Evolutionary conservation across 2,113 vertebrate genomes (phyloP), one percentile per base, ranked within the genome.

Genomic region (Sapajus apella): DNA sequence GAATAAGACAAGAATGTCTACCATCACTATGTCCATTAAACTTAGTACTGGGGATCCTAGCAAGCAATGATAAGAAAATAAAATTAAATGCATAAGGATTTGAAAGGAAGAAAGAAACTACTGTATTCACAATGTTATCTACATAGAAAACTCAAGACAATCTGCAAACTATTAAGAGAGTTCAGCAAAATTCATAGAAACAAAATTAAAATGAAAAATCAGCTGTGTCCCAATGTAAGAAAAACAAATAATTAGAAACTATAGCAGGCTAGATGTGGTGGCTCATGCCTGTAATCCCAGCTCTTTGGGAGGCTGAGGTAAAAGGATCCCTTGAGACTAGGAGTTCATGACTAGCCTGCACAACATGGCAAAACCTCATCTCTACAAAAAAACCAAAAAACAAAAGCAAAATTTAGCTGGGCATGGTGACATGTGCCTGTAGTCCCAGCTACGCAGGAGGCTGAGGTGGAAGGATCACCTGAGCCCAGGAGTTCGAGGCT

Each of bases 151-250:
- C 58, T 75, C 40, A 91, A 91, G 47, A 79, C 14, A 84, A 85
- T 70, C 72, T 94, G 56, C 37, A 77, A 73, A 80, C 52, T 82
- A 40, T 76, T 90, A 89, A 85, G 35, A 90, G 20, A 73, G n/a
- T 66, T 72, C 12, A 23, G n/a, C 35, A 84, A 90, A 91, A 68
- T 83, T 23, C 61, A 40, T 30, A 90, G 47, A 84, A 58, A 80
- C 35, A 94, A 89, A 61, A 72, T 55, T 70, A 95, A 87, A 84
- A 94, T 47, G 37, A 97, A 96, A 93, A 89, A 45, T 79, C 40
- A 93, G 11, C n/a, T 64, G 14, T 58, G 32, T 55, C 58, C 27
- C 12, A 20, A 61, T 45, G 8, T 45, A 72, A 23, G 25, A 68
- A 30, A 93, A 90, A 84, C 13, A 77, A 94, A 88, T 84, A 72